Evolutionary conservation across 2,113 vertebrate species (phyloP), one percentile per base, ranked within the genome.

Genomic region (Aptenodytes patagonicus): DNA sequence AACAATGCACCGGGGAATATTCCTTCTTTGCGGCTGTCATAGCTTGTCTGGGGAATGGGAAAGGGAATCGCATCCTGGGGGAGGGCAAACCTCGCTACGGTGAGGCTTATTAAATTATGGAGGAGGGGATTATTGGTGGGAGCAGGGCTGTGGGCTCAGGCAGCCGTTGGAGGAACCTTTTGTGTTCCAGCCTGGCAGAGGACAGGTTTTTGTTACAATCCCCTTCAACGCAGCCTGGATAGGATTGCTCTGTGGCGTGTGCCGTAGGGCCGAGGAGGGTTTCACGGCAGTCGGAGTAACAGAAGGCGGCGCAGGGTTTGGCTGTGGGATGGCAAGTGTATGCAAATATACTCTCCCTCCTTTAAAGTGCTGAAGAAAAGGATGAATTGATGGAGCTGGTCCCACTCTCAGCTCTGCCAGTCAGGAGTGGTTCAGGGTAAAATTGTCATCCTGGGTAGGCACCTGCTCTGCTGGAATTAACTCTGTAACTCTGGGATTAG

Each of bases 51-150:
- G 92, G 83, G 57, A 92, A 32, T 1, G 28, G 90, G 40, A 71
- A 65, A 34, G 65, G 60, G 93, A 89, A 51, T 62, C 0, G 19
- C 0, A 4, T 28, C 4, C 2, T 89, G 96, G 94, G 95, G 96
- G 95, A 95, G 93, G 91, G 95, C 2, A 7, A 83, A 40, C 44
- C 93, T 87, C 0, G 0, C 80, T 44, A 13, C 19, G 3, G 15
- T 4, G 87, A 21, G 65, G 65, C 81, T 95, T 85, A 89, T 89
- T 93, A 91, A 96, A 96, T 94, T 21, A 83, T 89, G 81, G 95
- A 96, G 93, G 87, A 96, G 94, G 82, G 95, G 89, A 87, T 94
- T 84, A 60, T 31, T 89, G 87, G 95, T 87, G 81, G 89, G 89
- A 96, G 87, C 73, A 22, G 87, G 60, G 94, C 84, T 58, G 55